Conservation (phyloP, 2,113 vertebrate species). For the Edolisoma coerulescens region DNA sequence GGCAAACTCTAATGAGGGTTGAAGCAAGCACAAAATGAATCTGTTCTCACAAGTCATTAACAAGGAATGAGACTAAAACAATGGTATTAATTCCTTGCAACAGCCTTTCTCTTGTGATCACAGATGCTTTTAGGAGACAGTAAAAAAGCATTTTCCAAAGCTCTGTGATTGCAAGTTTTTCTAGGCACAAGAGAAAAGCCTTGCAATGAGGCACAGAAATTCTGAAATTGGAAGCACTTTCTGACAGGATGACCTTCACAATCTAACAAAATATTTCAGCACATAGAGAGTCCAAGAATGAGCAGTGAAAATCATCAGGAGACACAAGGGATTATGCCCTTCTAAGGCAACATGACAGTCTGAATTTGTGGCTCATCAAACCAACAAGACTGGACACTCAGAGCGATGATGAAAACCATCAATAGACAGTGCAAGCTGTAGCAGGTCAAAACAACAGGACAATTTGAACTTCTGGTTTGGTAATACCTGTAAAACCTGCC, state of each 20-base stretch:
- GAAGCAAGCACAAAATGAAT: not conserved
- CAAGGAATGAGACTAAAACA: not conserved
- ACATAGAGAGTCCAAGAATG: not conserved
- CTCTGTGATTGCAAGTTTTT: not conserved
- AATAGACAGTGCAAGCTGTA: not conserved
- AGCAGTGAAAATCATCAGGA: not conserved
- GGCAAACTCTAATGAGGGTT: not conserved
- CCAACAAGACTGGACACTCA: not conserved
- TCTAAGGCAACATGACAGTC: not conserved
- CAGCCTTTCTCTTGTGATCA: not conserved
- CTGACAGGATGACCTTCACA: not conserved
- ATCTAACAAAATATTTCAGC: not conserved
- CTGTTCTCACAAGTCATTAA: not conserved
- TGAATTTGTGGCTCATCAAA: not conserved
- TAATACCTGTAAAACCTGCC: not conserved
- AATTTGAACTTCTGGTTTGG: not conserved
- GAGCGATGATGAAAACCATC: not conserved
- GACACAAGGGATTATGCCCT: not conserved
- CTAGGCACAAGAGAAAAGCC: not conserved
- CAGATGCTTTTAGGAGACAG: not conserved
- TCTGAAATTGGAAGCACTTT: not conserved
- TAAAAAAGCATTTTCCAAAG: not conserved
- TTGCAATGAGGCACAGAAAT: not conserved
- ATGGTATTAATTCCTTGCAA: not conserved
- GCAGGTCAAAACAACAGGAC: not conserved